Conservation (phyloP, 2,888 invertebrate species). For the Lithophane ornitopus region DNA sequence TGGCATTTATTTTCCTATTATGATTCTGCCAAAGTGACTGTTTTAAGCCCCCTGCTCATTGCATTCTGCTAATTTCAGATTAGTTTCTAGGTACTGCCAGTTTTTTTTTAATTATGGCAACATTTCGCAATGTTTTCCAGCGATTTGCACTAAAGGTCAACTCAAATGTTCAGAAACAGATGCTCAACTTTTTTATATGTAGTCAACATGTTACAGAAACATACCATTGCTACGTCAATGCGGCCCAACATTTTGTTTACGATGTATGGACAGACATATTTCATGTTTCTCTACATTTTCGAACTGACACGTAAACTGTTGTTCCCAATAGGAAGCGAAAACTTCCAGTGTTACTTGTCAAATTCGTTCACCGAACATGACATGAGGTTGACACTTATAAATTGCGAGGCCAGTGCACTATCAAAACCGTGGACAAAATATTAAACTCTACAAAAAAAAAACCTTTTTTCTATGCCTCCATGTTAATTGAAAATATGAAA, state of each 20-base stretch:
- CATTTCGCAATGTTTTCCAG: neutral
- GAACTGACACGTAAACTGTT: neutral
- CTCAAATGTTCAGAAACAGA: neutral
- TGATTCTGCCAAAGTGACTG: too few relatives aligned
- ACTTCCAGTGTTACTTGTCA: neutral
- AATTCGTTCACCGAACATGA: slow-evolving; percentile 1
- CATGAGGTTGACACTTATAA: neutral
- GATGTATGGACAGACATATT: neutral
- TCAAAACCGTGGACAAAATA: neutral
- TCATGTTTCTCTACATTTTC: neutral
- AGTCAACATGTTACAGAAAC: neutral
- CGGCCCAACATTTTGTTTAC: neutral
- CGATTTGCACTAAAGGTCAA: neutral
- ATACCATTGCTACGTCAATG: too few relatives aligned
- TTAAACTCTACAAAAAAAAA: neutral
- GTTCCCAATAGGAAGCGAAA: slow-evolving; percentile 6
- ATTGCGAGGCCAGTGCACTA: neutral
- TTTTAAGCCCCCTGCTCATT: neutral
- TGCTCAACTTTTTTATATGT: neutral
- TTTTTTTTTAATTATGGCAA: neutral
- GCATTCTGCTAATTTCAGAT: neutral
- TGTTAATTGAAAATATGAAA: neutral
- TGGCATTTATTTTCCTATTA: too few relatives aligned
- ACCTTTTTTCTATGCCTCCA: neutral
- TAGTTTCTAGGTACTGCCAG: neutral